These are phyloP conservation scores for Sylvicola cinctus DNA, from an alignment of 2,888 invertebrate species.

Conservation along the genomic window DNA sequence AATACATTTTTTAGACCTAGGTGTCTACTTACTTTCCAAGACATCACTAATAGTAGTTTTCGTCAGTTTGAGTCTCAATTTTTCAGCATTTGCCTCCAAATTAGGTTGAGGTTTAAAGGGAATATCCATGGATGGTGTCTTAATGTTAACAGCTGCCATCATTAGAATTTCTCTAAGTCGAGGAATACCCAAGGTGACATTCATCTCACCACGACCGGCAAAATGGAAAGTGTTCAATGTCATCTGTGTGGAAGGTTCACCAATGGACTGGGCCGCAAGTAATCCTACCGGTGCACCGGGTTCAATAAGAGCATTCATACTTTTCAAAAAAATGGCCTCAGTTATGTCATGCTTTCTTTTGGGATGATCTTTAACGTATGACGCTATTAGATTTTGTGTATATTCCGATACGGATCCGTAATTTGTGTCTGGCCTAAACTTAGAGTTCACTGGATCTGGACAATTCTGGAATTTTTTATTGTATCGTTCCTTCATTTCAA, in stretches of 20 bases:
- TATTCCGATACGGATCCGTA: constrained; percentile 75
- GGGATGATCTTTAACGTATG: constrained; percentile 31
- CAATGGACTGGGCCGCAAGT: constrained; percentile 92
- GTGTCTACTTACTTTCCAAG: constrained; percentile 32
- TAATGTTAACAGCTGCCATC: constrained; percentile 81
- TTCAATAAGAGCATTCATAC: constrained; percentile 51
- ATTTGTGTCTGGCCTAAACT: constrained; percentile 48
- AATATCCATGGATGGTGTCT: constrained; percentile 92
- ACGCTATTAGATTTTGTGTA: constrained; percentile 42
- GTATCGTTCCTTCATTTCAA: constrained; percentile 35
- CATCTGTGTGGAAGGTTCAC: constrained; percentile 99
- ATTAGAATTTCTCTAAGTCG: constrained; percentile 90
- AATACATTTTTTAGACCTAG: neutral
- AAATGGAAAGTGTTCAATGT: constrained; percentile 99
- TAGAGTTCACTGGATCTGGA: constrained; percentile 55
- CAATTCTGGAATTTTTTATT: constrained; percentile 28
- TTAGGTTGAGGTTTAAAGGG: constrained; percentile 44
- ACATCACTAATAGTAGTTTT: constrained; percentile 62
- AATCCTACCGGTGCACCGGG: constrained; percentile 88
- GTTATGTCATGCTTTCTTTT: constrained; percentile 29
- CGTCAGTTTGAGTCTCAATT: constrained; percentile 49
- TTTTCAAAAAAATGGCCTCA: constrained; percentile 55
- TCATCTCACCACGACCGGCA: constrained; percentile 99
- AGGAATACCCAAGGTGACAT: constrained; percentile 98
- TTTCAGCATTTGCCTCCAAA: constrained; percentile 36